A percentile compares a stretch with the other conserved stretches of the same genome.
phyloP scores from a whole-genome alignment of 2,797 vertebrate species.

The Brachymystax lenok region DNA sequence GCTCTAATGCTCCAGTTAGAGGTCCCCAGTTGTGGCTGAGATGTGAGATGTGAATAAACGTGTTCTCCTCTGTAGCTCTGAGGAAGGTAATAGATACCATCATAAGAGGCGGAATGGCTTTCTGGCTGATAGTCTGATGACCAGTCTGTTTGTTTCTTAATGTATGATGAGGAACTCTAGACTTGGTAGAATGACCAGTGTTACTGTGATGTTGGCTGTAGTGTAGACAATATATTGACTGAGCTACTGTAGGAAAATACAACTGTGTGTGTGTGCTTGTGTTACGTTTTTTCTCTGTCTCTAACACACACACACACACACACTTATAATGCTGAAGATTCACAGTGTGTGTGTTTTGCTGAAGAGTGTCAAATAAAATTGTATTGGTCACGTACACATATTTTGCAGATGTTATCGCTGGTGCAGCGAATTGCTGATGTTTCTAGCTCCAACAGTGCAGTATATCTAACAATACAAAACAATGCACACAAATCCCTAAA shows the following conservation, averaged over 20 bases:
- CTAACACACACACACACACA: neutral
- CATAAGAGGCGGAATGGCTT: constrained; percentile 62
- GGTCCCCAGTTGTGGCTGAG: constrained; percentile 69
- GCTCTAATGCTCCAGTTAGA: constrained; percentile 76
- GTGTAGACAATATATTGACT: neutral
- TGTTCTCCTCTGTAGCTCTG: constrained; percentile 14
- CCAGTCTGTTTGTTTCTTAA: constrained; percentile 53
- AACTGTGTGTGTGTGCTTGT: too few relatives aligned
- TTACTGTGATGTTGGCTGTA: neutral
- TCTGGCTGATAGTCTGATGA: constrained; percentile 46
- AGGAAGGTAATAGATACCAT: constrained; percentile 71
- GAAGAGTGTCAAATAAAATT: neutral
- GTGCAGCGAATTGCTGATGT: too few relatives aligned
- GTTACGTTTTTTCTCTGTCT: too few relatives aligned
- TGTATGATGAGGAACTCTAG: neutral
- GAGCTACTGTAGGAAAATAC: too few relatives aligned
- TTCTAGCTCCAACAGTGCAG: too few relatives aligned
- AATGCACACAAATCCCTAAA: too few relatives aligned
- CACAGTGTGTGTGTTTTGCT: neutral
- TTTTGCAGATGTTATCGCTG: too few relatives aligned
- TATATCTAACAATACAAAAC: too few relatives aligned
- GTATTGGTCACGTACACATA: too few relatives aligned
- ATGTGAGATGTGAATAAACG: constrained; percentile 63
- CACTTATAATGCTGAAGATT: too few relatives aligned
- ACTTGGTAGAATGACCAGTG: neutral